Base-by-base conservation (phyloP, 1,140 invertebrate genomes). In the Sesamia nonagrioides region DNA sequence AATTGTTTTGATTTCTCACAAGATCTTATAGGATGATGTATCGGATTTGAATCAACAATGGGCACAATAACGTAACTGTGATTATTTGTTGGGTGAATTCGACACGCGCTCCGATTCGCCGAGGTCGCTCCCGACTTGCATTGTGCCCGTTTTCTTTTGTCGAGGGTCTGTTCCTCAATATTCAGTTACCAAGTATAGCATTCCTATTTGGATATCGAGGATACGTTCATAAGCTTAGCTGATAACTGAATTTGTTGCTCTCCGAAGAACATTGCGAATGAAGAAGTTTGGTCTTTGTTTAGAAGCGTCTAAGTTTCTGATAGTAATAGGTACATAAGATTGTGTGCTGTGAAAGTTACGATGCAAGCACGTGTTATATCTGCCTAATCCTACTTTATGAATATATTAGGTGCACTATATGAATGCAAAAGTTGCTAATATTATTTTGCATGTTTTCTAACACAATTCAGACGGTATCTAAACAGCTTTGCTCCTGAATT, bases 141-240 rank as follows among this genome's bases (percentile, higher is more conserved):
- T 75, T 75, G 72, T 61, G 56, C 21, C 72, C 56, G 58, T 75
- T 56, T 42, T 21, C 58, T 48, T 75, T 75, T 75, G 72, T 75
- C 21, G 42, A 61, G 2, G 27, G 56, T 13, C 17, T 27, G 17
- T 21, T 61, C 17, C 42, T 75, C 56, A 42, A 58, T 58, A 75
- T 75, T 75, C 21, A 56, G 71, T 73, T 75, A 48, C 56, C 21
- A 17, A n/a, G 40, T 8, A 37, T 63, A 37, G n/a, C 45, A 48
- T 74, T 50, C 8, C 8, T 56, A 33, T 15, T 33, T 72, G 4
- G 33, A 56, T 75, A 48, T 75, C 35, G 40, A 33, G 42, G 63
- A 68, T 68, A 45, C 27, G 63, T 17, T 68, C 42, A 6, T 27
- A 9, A 27, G 63, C 18, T 68, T 45, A 40, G 35, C 60, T 40